phyloP scores from a whole-genome alignment of 37 sponge, comb jelly and placozoan species.

The Beroe forskalii region DNA sequence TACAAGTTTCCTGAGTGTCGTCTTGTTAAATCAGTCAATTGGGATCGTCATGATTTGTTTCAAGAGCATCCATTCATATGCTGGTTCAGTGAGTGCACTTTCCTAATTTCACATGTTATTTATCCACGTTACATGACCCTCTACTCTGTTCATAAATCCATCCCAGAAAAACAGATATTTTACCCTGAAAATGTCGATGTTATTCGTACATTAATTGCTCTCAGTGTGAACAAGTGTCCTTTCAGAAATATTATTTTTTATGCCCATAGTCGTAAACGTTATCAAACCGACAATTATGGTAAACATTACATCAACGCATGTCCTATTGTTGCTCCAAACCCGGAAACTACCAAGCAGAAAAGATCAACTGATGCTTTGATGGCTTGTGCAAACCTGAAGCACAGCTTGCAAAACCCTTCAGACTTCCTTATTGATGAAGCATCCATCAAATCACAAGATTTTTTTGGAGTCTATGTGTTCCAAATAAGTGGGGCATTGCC shows the following conservation, averaged over 20 bases:
- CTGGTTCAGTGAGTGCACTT: neutral
- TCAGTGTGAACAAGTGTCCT: neutral
- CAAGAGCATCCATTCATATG: neutral
- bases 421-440: neutral
- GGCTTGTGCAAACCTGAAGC: neutral
- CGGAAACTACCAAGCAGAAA: neutral
- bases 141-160: neutral
- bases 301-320: neutral
- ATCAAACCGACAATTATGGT: neutral
- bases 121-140: neutral
- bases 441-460: neutral
- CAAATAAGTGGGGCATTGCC: neutral
- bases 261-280: neutral
- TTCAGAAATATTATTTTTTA: neutral
- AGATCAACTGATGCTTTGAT: neutral
- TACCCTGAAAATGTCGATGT: neutral
- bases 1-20: conserved; percentile 12
- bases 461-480: neutral
- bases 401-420: neutral
- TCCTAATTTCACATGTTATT: neutral
- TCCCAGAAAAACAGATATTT: neutral
- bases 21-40: neutral
- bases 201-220: neutral
- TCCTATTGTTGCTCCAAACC: neutral
- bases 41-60: neutral